Conservation (phyloP, 2,797 vertebrate species). For the Pteropus rufus region DNA sequence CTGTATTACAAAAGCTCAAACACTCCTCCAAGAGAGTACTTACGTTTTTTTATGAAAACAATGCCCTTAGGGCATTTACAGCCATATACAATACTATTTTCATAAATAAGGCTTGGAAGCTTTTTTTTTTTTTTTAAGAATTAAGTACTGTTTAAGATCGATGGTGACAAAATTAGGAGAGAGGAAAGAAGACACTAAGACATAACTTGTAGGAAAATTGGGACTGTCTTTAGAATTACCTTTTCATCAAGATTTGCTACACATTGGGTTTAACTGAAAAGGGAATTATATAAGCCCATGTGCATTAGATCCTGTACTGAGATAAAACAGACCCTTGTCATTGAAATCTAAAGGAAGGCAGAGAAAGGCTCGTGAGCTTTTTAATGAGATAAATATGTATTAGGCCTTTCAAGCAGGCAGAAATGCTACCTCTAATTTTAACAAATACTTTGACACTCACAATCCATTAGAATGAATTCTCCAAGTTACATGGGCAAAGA, state of each 20-base stretch:
- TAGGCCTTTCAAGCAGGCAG: neutral
- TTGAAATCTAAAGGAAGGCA: neutral
- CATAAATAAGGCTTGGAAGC: neutral
- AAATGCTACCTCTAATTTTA: slow-evolving; percentile 32
- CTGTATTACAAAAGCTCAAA: neutral
- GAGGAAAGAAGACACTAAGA: neutral
- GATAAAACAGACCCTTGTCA: neutral
- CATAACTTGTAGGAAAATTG: neutral
- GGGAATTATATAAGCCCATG: neutral
- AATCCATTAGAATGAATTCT: neutral
- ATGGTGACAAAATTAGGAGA: neutral
- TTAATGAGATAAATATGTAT: neutral
- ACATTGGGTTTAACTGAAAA: neutral
- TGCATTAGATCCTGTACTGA: neutral
- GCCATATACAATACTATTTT: neutral
- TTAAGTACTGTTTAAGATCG: neutral
- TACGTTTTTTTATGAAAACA: neutral
- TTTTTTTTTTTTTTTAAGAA: neutral
- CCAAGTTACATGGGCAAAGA: neutral
- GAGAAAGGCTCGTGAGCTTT: neutral
- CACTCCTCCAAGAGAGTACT: neutral
- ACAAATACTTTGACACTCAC: neutral
- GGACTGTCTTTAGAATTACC: neutral
- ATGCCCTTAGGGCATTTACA: neutral
- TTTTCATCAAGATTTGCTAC: slow-evolving; percentile 1